Evolutionary conservation across 2,888 invertebrate genomes (phyloP).

Genomic region (Drosophila siamana): DNA sequence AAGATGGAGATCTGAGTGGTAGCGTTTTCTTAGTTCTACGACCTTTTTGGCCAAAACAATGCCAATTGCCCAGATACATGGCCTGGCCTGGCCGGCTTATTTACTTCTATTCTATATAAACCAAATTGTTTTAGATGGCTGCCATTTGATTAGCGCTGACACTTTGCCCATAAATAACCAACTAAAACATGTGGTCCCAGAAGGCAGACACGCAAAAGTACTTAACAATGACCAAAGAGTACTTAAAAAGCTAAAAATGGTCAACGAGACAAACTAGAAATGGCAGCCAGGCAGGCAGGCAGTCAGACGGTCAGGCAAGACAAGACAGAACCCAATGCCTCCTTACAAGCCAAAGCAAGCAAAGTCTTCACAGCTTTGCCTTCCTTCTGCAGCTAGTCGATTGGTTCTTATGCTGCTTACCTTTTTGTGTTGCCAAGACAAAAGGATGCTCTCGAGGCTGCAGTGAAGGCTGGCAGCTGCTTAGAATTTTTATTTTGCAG

Average conservation of each 20-base stretch:
- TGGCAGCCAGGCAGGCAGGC: slow-evolving; percentile 52
- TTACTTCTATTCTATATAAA: slow-evolving; percentile 39
- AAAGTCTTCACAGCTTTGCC: slow-evolving; percentile 12
- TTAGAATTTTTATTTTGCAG: slow-evolving; percentile 65
- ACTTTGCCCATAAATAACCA: slow-evolving; percentile 85
- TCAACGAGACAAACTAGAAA: slow-evolving; percentile 73
- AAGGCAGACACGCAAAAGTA: slow-evolving; percentile 81
- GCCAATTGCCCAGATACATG: slow-evolving; percentile 44
- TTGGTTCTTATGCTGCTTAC: slow-evolving; percentile 21
- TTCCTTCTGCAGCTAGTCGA: slow-evolving; percentile 1
- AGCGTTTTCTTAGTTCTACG: slow-evolving; percentile 54
- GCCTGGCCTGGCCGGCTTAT: slow-evolving; percentile 33
- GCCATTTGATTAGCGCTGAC: slow-evolving; percentile 85
- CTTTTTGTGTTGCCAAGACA: slow-evolving; percentile 59
- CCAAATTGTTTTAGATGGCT: slow-evolving; percentile 72
- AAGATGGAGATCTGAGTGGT: slow-evolving; percentile 1
- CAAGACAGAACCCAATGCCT: slow-evolving; percentile 38
- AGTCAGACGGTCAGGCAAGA: no score
- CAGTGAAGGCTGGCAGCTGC: slow-evolving; percentile 46
- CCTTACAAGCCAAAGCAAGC: slow-evolving; percentile 58
- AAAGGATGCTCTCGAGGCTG: slow-evolving; percentile 65
- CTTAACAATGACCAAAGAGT: slow-evolving; percentile 83
- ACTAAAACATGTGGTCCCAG: slow-evolving; percentile 83
- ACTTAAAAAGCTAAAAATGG: slow-evolving; percentile 79
- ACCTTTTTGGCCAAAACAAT: slow-evolving; percentile 58